Conservation (phyloP, 2,797 vertebrate species). For the Ctenochaetus hawaiiensis region DNA sequence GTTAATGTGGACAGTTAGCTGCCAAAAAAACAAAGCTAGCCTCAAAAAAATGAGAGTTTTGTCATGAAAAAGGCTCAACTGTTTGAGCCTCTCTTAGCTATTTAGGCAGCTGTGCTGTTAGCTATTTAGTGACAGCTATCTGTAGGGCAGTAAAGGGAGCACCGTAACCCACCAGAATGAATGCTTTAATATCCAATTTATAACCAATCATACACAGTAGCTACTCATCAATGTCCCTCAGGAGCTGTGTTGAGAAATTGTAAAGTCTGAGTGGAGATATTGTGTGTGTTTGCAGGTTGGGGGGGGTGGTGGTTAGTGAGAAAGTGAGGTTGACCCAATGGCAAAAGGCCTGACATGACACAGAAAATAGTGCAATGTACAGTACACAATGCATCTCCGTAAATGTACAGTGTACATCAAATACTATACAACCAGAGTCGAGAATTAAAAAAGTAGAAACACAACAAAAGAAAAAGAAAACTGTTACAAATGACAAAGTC, state of each 20-base stretch:
- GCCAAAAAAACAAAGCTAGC: slow-evolving; percentile 29
- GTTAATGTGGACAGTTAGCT: slow-evolving; percentile 45
- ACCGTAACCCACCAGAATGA: slow-evolving; percentile 58
- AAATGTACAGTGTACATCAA: slow-evolving; percentile 94
- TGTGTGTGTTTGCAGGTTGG: slow-evolving; percentile 25
- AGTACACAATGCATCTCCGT: slow-evolving; percentile 90
- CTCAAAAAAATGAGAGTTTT: slow-evolving; percentile 14
- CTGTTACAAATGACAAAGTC: slow-evolving; percentile 85
- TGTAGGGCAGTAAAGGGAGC: slow-evolving; percentile 73
- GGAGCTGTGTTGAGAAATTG: slow-evolving; percentile 42
- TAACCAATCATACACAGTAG: slow-evolving; percentile 48
- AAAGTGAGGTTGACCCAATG: slow-evolving; percentile 90
- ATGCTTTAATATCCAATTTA: slow-evolving; percentile 36
- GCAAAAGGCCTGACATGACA: slow-evolving; percentile 86
- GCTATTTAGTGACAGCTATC: slow-evolving; percentile 26
- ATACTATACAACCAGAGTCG: slow-evolving; percentile 98
- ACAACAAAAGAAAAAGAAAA: slow-evolving; percentile 65
- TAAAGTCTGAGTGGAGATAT: slow-evolving; percentile 42
- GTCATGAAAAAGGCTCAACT: slow-evolving; percentile 33
- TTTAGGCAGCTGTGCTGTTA: slow-evolving; percentile 40
- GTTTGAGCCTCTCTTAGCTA: slow-evolving; percentile 25
- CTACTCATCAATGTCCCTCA: slow-evolving; percentile 23
- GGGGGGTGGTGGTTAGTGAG: slow-evolving; percentile 66
- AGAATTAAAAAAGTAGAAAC: slow-evolving; percentile 88
- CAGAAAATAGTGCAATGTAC: slow-evolving; percentile 97